phyloP scores from a whole-genome alignment of 2,113 vertebrate genomes.

The Pantherophis guttatus region DNA sequence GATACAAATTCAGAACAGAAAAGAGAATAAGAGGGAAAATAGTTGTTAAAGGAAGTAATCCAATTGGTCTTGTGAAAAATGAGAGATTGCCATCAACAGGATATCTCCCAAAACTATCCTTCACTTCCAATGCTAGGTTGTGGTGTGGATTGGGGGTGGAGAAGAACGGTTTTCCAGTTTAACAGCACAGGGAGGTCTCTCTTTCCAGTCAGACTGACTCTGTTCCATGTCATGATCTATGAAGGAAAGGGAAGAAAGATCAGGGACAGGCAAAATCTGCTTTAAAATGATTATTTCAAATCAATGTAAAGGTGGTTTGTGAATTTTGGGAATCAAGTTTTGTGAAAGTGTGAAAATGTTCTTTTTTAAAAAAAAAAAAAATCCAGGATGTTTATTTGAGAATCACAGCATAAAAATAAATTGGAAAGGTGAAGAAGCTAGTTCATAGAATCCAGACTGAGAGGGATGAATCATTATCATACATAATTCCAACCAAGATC shows the following conservation, averaged over 20 bases:
- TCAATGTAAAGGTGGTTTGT: neutral
- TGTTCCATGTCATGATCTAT: constrained; percentile 37
- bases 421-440: neutral
- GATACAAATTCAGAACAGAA: constrained; percentile 8
- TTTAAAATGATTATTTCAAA: neutral
- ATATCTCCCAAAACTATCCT: neutral
- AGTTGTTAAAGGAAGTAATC: neutral
- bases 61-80: constrained; percentile 6
- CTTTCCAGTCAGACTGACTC: constrained; percentile 44
- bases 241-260: neutral
- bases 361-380: neutral
- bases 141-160: constrained; percentile 49
- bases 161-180: constrained; percentile 51
- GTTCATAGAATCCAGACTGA: neutral
- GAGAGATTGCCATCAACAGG: neutral
- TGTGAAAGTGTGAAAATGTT: neutral
- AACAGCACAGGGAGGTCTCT: constrained; percentile 31
- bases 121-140: constrained; percentile 43
- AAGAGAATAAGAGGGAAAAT: neutral
- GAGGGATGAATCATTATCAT: neutral
- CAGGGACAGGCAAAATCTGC: neutral
- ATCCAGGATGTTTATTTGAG: neutral
- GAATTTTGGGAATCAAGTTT: neutral
- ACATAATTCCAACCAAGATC: neutral
- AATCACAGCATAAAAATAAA: neutral